These are phyloP conservation scores for Seladonia tumulorum DNA, from an alignment of 2,888 invertebrate species.

Conservation along the genomic window DNA sequence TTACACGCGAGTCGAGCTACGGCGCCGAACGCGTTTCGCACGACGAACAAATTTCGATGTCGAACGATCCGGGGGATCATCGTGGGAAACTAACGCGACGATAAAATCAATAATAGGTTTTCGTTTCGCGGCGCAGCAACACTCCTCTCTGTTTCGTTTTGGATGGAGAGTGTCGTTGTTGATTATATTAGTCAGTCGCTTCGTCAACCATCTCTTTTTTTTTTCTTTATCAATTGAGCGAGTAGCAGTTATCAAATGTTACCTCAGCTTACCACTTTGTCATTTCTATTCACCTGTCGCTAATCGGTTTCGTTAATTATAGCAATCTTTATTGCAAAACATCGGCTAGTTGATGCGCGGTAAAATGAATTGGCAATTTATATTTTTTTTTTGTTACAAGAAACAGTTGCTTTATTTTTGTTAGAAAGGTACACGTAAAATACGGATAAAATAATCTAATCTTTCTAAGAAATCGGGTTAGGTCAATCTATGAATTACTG, in stretches of 20 bases:
- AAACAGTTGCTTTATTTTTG: background rate
- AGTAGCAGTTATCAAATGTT: background rate
- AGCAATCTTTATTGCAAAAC: background rate
- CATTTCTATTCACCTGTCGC: background rate
- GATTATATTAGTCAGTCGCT: constrained; percentile 17
- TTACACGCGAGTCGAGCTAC: constrained; percentile 68
- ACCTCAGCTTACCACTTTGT: background rate
- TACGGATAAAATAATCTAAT: no score
- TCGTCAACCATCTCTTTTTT: background rate
- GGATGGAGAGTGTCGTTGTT: constrained; percentile 40
- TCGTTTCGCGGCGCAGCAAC: background rate
- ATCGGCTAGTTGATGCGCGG: background rate
- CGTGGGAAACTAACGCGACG: constrained; percentile 15
- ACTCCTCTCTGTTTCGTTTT: constrained; percentile 19
- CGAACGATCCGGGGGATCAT: constrained; percentile 12
- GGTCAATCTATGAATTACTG: background rate
- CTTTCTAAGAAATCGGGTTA: background rate
- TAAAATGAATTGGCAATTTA: background rate
- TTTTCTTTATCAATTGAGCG: background rate
- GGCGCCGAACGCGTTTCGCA: constrained; percentile 38
- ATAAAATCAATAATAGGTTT: constrained; percentile 30
- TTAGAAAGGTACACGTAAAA: background rate
- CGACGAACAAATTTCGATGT: constrained; percentile 41
- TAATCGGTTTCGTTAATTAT: background rate
- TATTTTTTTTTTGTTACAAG: background rate